Percentiles rank a stretch among this genome's conserved stretches.
Evolutionary conservation across 1,140 invertebrate species (phyloP).

Genomic region (silkworm (Bombyx mori)): DNA sequence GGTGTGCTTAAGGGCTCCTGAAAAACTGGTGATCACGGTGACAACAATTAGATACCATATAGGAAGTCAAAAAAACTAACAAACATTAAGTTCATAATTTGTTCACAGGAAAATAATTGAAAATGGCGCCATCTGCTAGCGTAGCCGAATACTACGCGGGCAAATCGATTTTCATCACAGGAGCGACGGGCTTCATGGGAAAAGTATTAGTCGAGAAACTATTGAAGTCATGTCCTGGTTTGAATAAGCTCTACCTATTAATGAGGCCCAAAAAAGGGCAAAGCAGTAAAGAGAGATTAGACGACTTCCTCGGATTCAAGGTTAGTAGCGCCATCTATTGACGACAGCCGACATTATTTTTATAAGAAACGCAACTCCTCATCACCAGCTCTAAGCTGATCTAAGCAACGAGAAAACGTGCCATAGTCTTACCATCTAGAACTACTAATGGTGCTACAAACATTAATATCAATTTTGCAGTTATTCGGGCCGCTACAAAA

Average conservation of each 20-base stretch:
- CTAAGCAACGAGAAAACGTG: too few species aligned
- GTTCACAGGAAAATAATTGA: background rate
- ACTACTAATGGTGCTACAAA: too few species aligned
- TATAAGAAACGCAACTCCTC: background rate
- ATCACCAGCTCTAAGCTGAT: background rate
- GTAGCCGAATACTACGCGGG: constrained; percentile 51
- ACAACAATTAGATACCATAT: too few species aligned
- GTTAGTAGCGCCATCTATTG: constrained; percentile 34
- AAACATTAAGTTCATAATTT: too few species aligned
- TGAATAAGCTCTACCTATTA: constrained; percentile 84
- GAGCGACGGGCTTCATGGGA: constrained; percentile 86
- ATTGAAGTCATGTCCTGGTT: constrained; percentile 79
- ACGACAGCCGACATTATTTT: background rate
- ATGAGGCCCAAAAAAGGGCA: constrained; percentile 86
- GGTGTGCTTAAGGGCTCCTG: too few species aligned
- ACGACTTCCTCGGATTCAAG: constrained; percentile 75
- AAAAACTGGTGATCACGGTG: too few species aligned
- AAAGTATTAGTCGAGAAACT: constrained; percentile 92
- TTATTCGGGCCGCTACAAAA: constrained; percentile 79
- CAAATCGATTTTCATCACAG: constrained; percentile 54
- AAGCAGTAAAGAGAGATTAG: constrained; percentile 75
- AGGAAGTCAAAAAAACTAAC: too few species aligned
- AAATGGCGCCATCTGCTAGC: constrained; percentile 45
- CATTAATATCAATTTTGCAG: constrained; percentile 53
- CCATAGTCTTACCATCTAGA: too few species aligned